These are phyloP conservation scores for Steatocranus sp. DNA, from an alignment of 2,797 vertebrate genomes.

Conservation along the genomic window DNA sequence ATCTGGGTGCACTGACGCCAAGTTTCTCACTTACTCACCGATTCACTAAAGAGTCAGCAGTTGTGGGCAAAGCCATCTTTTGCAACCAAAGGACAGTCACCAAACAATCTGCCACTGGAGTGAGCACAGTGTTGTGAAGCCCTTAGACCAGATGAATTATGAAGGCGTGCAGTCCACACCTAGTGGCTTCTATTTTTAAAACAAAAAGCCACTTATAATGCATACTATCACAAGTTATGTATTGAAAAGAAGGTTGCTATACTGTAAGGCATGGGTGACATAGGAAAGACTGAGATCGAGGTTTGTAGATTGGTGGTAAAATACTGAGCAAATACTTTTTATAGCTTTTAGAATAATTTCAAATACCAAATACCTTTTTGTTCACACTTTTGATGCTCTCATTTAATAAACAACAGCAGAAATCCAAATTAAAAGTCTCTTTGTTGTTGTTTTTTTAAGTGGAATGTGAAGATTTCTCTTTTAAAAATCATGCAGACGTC, in stretches of 20 bases:
- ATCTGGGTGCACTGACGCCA: conserved; percentile 13
- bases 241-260: background rate
- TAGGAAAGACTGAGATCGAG: background rate
- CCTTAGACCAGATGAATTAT: background rate
- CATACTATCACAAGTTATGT: background rate
- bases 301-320: background rate
- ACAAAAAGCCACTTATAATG: background rate
- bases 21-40: conserved; percentile 35
- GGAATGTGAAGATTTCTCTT: background rate
- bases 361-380: background rate
- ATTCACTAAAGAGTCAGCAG: conserved; percentile 19
- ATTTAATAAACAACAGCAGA: background rate
- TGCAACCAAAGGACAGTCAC: conserved; percentile 4
- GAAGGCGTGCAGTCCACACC: background rate
- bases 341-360: background rate
- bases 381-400: background rate
- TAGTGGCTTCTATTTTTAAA: background rate
- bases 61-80: conserved; percentile 31
- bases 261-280: background rate
- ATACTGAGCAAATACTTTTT: background rate
- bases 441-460: background rate
- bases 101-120: conserved; percentile 15
- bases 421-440: background rate
- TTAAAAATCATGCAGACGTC: background rate
- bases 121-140: background rate